Base-by-base conservation (phyloP, 2,797 vertebrate species). In the Catharus ustulatus region DNA sequence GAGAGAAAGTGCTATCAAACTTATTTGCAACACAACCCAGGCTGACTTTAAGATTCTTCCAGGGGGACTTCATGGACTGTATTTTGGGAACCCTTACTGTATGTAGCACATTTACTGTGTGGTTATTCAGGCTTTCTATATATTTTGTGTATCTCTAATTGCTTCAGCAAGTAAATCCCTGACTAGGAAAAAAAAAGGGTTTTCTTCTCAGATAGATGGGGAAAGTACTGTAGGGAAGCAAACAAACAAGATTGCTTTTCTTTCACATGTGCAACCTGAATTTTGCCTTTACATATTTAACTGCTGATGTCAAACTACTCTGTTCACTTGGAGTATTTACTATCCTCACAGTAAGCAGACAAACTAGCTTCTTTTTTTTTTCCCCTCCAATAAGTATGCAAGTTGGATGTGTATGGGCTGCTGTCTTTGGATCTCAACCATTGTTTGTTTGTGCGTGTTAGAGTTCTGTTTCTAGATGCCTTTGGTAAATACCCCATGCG, bases 401-500 rank as follows among this genome's bases (percentile, higher is more conserved):
- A 48, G 61, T 45, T 89, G 54, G 43, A 52, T 76, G 9, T 61
- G 29, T 49, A 84, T 40, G 57, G 58, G 45, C 79, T 96, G 81
- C 79, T 96, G 66, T 45, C 59, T 68, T 78, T 87, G 19, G 12
- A 51, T 77, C 72, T 59, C 72, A 81, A 21, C 32, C 0, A 0
- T 57, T 62, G 30, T 69, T 94, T 82, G 72, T 75, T 89, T 88
- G 49, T 38, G 66, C 61, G 29, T 24, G 23, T 51, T 89, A 77
- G 75, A 34, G 5, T 81, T 93, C 80, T 78, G 36, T 48, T 63
- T 82, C 71, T 90, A 43, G 79, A 82, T 89, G 89, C 75, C 84
- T 90, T 90, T 69, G 71, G 42, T 79, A 92, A 91, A 77, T 88
- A 63, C 87, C 66, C 85, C 71, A 42, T 88, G 76, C 49, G 48